Conservation (phyloP, 2,888 invertebrate genomes). For the Pristionchus exspectatus region DNA sequence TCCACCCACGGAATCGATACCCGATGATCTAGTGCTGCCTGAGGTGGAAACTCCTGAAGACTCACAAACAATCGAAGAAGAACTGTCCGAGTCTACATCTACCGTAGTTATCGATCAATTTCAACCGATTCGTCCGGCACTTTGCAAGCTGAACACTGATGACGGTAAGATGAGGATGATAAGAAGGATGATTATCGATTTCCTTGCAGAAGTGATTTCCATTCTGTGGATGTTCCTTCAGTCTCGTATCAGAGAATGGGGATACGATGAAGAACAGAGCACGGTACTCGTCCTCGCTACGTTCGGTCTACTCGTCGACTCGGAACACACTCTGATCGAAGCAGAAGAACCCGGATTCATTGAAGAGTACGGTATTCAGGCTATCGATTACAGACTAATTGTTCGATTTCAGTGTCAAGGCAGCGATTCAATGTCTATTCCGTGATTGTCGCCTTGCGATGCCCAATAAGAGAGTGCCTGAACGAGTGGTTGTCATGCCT, state of each 20-base stretch:
- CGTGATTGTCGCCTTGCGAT: background rate
- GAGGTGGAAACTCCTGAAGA: background rate
- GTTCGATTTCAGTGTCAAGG: background rate
- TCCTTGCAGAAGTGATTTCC: background rate
- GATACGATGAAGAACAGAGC: constrained; percentile 20
- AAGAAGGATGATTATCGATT: background rate
- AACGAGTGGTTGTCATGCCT: background rate
- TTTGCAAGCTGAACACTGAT: constrained; percentile 28
- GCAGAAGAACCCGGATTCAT: background rate
- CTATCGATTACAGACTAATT: background rate
- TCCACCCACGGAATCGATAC: background rate
- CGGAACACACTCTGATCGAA: background rate
- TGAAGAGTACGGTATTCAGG: background rate
- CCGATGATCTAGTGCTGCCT: background rate
- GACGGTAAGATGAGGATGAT: background rate
- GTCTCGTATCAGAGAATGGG: constrained; percentile 33
- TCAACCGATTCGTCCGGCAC: constrained; percentile 1
- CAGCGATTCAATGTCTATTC: constrained; percentile 12
- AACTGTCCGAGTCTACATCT: background rate
- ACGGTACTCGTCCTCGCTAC: constrained; percentile 11
- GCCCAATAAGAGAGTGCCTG: background rate
- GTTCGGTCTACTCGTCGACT: background rate
- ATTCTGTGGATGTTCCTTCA: constrained; percentile 30
- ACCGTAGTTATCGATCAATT: background rate
- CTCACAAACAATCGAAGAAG: background rate